Percentiles rank a stretch among this genome's conserved stretches.
These are phyloP conservation scores for Opisthograptis luteolata DNA, from an alignment of 2,888 invertebrate genomes.

Conservation along the genomic window DNA sequence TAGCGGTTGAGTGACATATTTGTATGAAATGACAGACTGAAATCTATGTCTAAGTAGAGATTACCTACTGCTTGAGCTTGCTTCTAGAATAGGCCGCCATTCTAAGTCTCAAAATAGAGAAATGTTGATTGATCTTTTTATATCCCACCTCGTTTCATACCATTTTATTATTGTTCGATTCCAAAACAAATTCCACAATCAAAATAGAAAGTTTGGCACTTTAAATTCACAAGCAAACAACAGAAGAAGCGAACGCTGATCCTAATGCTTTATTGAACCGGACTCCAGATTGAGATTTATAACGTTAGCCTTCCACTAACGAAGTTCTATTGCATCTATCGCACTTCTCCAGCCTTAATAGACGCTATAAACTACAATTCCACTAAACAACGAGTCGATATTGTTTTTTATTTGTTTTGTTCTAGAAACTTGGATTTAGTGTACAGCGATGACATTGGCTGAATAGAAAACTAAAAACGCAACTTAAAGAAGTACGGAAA, in stretches of 20 bases:
- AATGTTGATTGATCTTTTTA: too few species aligned
- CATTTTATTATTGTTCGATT: not conserved
- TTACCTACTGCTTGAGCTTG: too few species aligned
- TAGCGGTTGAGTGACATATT: too few species aligned
- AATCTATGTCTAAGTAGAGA: too few species aligned
- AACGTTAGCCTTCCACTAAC: slow-evolving; percentile 54
- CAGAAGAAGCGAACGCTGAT: slow-evolving; percentile 33
- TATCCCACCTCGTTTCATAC: too few species aligned
- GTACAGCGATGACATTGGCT: not conserved
- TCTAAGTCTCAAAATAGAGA: too few species aligned
- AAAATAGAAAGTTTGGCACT: slow-evolving; percentile 3
- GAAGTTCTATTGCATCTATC: slow-evolving; percentile 61
- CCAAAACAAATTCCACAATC: not conserved
- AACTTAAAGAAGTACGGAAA: too few species aligned
- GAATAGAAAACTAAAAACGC: too few species aligned
- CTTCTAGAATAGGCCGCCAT: too few species aligned
- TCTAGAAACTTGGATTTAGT: not conserved
- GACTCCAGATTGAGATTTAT: slow-evolving; percentile 57
- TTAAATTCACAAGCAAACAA: slow-evolving; percentile 24
- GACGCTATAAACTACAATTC: slow-evolving; percentile 57
- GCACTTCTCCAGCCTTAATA: slow-evolving; percentile 51
- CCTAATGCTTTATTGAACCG: slow-evolving; percentile 56
- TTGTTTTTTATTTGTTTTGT: slow-evolving; percentile 28
- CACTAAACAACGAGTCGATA: slow-evolving; percentile 45
- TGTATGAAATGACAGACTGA: too few species aligned